Evolutionary conservation across 2,113 vertebrate genomes (phyloP).

Genomic region (Strix uralensis): DNA sequence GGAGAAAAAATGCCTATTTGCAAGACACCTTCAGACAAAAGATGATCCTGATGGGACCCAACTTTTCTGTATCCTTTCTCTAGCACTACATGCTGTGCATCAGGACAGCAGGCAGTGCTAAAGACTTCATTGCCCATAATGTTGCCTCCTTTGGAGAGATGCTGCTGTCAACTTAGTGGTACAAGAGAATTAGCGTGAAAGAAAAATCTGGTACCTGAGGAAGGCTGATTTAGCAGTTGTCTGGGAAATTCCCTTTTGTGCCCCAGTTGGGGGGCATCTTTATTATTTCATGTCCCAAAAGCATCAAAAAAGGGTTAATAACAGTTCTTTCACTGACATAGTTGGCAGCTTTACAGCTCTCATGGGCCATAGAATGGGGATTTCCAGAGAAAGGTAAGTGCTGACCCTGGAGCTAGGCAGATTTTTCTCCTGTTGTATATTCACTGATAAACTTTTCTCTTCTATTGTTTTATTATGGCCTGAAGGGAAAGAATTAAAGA

Average conservation of each 20-base stretch:
- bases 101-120: not conserved
- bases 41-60: not conserved
- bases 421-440: fast-evolving
- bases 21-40: not conserved
- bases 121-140: not conserved
- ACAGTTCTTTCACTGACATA: not conserved
- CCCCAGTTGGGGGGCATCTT: not conserved
- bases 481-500: not conserved
- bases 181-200: not conserved
- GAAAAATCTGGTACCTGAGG: not conserved
- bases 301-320: not conserved
- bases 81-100: not conserved
- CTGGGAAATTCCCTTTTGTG: not conserved
- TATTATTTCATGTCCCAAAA: not conserved
- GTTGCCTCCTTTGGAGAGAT: not conserved
- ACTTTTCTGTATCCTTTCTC: not conserved
- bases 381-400: not conserved
- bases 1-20: not conserved
- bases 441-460: not conserved
- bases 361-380: not conserved
- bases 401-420: not conserved
- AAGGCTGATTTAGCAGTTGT: not conserved
- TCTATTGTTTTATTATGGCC: not conserved
- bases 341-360: not conserved
- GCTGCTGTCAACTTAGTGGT: not conserved